These are phyloP conservation scores for Cetoscarus ocellatus DNA, from an alignment of 2,797 vertebrate species.

Conservation along the genomic window DNA sequence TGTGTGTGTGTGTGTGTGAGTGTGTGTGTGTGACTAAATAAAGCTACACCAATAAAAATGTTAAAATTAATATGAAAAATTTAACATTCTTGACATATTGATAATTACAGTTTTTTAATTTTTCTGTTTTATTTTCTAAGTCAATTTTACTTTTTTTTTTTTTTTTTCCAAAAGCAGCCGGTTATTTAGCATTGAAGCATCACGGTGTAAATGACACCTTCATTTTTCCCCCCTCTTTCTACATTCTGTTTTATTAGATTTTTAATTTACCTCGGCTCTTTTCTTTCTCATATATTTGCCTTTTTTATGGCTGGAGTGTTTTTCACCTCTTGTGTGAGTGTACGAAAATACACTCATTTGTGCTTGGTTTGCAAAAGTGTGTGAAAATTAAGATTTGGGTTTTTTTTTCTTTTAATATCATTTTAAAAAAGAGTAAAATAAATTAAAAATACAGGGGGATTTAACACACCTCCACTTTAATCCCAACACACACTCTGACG, in stretches of 20 bases:
- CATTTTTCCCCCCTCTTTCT: not conserved
- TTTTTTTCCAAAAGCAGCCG: not conserved
- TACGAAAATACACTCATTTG: not conserved
- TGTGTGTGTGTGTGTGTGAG: not conserved
- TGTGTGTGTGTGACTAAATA: not conserved
- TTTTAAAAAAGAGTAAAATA: not conserved
- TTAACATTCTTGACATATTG: not conserved
- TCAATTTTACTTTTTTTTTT: not conserved
- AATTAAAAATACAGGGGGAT: not conserved
- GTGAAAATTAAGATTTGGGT: no score
- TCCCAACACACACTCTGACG: not conserved
- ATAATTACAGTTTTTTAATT: conserved; percentile 1
- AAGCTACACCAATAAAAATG: not conserved
- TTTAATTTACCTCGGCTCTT: not conserved
- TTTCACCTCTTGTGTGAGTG: not conserved
- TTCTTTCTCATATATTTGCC: not conserved
- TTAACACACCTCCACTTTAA: not conserved
- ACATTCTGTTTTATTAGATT: not conserved
- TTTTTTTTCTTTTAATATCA: no score
- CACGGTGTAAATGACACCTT: not conserved
- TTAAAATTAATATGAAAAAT: not conserved
- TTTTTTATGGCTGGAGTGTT: not conserved
- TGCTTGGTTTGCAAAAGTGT: not conserved
- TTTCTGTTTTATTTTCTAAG: not conserved
- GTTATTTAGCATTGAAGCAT: not conserved